phyloP scores from a whole-genome alignment of 23 tunicate species.

The Botrylloides violaceus region DNA sequence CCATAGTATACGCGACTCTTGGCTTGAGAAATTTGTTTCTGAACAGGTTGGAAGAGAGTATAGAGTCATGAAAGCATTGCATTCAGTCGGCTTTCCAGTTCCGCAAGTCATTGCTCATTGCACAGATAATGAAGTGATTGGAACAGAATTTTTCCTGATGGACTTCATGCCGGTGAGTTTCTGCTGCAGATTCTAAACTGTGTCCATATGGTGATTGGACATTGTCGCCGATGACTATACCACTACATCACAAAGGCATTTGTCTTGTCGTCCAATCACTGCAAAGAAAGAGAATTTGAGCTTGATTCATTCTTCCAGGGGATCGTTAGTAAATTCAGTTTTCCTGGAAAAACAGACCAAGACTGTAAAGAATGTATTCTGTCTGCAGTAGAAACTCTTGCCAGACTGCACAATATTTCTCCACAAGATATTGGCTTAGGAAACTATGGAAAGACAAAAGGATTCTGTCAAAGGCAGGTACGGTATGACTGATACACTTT shows the following conservation, averaged over 20 bases:
- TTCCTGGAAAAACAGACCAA: not conserved
- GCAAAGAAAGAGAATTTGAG: too few species aligned
- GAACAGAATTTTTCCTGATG: constrained; percentile 76
- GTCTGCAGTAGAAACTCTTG: constrained; percentile 52
- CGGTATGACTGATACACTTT: not conserved
- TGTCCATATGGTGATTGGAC: too few species aligned
- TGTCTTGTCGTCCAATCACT: not conserved
- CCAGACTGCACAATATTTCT: constrained; percentile 51
- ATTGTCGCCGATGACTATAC: too few species aligned
- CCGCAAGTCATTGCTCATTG: constrained; percentile 65
- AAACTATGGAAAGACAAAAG: constrained; percentile 52
- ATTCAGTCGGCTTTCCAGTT: constrained; percentile 58
- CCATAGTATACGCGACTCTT: too few species aligned
- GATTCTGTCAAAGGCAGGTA: constrained; percentile 72
- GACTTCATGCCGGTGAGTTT: constrained; percentile 66
- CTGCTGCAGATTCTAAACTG: too few species aligned
- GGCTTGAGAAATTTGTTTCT: too few species aligned
- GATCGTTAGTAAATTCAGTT: constrained; percentile 2
- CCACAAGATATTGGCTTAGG: constrained; percentile 52
- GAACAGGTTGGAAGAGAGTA: constrained; percentile 54
- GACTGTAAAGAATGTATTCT: constrained; percentile 24
- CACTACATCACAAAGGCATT: not conserved
- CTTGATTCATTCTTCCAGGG: constrained; percentile 37
- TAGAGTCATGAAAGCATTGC: constrained; percentile 65
- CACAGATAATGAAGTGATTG: constrained; percentile 35